Percentiles rank a stretch among this genome's conserved stretches.
phyloP scores from a whole-genome alignment of 2,113 vertebrate genomes.

The Cairina moschata region DNA sequence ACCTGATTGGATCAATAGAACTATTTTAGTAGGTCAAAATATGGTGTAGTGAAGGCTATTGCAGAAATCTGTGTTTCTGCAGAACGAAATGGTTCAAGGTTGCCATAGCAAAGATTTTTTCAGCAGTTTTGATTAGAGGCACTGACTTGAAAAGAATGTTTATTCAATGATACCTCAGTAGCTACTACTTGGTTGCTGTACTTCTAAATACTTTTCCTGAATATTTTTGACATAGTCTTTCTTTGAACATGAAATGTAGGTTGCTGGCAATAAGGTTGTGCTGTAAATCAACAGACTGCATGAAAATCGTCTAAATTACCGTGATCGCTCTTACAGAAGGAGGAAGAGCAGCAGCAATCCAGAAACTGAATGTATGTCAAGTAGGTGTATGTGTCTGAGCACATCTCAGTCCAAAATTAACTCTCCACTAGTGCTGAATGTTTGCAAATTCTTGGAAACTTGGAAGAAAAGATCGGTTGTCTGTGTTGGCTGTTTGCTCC shows the following conservation, averaged over 20 bases:
- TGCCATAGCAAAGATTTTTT: neutral
- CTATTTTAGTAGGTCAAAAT: neutral
- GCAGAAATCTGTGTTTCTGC: neutral
- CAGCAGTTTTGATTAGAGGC: neutral
- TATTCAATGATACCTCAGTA: neutral
- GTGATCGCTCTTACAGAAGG: neutral
- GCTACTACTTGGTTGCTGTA: neutral
- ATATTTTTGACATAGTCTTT: neutral
- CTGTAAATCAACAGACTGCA: neutral
- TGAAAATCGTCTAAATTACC: neutral
- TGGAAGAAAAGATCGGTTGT: neutral
- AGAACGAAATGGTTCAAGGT: neutral
- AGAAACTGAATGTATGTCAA: neutral
- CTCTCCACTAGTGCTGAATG: neutral
- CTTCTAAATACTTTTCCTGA: neutral
- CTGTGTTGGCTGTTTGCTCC: neutral
- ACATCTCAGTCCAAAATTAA: accelerated
- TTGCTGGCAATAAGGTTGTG: neutral
- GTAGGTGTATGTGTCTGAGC: neutral
- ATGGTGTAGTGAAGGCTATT: neutral
- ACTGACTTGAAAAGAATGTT: neutral
- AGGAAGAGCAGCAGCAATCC: neutral
- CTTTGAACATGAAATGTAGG: neutral
- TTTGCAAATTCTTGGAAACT: neutral
- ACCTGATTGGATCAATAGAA: neutral